phyloP scores from a whole-genome alignment of 2,888 invertebrate species.

The Platerodrilus igneus region DNA sequence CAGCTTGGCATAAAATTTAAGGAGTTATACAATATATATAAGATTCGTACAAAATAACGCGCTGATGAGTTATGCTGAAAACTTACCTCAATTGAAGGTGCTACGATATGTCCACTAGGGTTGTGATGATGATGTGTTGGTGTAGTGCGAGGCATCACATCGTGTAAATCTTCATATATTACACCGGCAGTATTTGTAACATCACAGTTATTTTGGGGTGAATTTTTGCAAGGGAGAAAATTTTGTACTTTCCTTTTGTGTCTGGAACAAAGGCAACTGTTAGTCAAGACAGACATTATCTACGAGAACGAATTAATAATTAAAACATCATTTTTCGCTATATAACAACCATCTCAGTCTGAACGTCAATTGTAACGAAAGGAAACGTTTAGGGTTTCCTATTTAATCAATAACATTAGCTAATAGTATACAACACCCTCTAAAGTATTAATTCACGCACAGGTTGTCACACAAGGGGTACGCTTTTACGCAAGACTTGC shows the following conservation, averaged over 20 bases:
- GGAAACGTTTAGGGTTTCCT: no score
- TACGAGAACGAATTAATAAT: no score
- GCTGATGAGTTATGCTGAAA: conserved; percentile 2
- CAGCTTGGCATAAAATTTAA: conserved; percentile 3
- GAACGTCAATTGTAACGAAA: no score
- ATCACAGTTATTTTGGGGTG: conserved; percentile 56
- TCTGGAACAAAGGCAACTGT: conserved; percentile 52
- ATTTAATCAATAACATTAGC: no score
- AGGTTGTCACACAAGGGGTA: no score
- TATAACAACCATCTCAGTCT: no score
- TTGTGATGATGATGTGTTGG: conserved; percentile 42
- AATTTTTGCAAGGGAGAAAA: conserved; percentile 76
- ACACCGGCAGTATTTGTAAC: conserved; percentile 56
- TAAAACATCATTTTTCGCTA: no score
- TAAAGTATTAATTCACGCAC: no score
- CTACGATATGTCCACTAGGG: conserved; percentile 44
- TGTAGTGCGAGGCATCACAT: conserved; percentile 54
- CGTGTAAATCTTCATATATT: conserved; percentile 75
- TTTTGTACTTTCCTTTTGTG: conserved; percentile 85
- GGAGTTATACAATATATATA: not conserved
- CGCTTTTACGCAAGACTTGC: no score
- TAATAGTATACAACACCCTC: no score
- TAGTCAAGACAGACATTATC: no score
- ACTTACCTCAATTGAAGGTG: conserved; percentile 51
- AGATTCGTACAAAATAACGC: not conserved